Evolutionary conservation across 2,113 vertebrate genomes (phyloP).

Genomic region (Plecturocebus donacophilus): DNA sequence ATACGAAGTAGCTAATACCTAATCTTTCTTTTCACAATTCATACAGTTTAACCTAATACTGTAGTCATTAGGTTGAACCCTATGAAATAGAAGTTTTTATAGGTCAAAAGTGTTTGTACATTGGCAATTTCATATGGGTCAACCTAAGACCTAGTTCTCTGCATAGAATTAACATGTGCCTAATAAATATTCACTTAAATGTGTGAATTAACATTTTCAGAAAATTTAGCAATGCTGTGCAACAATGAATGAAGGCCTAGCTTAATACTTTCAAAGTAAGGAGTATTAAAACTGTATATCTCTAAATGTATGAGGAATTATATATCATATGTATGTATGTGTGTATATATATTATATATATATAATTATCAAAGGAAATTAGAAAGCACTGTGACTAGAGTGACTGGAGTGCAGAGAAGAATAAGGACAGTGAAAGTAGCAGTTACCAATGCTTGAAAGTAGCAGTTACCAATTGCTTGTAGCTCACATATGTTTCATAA

Average conservation of each 20-base stretch:
- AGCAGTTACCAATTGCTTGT: neutral
- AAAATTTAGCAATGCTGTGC: neutral
- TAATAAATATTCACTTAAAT: neutral
- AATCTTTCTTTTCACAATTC: neutral
- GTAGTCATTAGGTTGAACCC: neutral
- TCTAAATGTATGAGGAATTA: neutral
- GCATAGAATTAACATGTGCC: neutral
- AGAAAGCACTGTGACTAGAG: neutral
- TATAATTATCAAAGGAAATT: neutral
- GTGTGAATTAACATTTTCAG: conserved; percentile 15
- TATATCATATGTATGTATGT: no score
- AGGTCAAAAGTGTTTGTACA: neutral
- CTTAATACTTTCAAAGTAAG: neutral
- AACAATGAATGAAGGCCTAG: neutral
- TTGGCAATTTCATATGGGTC: neutral
- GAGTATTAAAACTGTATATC: neutral
- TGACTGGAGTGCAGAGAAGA: neutral
- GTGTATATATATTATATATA: no score
- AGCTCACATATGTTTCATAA: neutral
- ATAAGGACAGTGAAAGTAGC: neutral
- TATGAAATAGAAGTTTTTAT: neutral
- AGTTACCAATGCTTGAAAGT: neutral
- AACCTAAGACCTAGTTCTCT: neutral
- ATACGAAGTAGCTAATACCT: neutral
- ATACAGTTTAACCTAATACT: neutral